Evolutionary conservation across 2,113 vertebrate species (phyloP).

Genomic region (Corynorhinus townsendii): DNA sequence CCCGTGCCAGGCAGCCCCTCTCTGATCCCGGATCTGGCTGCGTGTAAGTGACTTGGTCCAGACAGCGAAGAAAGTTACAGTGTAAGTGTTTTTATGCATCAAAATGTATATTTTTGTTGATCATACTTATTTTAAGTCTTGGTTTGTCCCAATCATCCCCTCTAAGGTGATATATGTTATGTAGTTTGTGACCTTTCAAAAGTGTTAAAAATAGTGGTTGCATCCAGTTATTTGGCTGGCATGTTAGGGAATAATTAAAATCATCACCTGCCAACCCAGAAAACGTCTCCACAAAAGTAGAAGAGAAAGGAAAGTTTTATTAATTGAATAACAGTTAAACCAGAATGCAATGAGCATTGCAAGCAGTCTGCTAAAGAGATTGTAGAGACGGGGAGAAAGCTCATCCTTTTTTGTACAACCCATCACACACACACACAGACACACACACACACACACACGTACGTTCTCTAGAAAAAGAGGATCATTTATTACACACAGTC

Average conservation of each 20-base stretch:
- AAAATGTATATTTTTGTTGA: not conserved
- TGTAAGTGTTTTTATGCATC: not conserved
- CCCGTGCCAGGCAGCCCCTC: not conserved
- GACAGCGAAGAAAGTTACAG: not conserved
- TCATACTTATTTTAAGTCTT: not conserved
- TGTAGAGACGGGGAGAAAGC: not conserved
- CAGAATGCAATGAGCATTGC: not conserved
- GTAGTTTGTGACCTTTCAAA: not conserved
- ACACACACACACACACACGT: too few species aligned
- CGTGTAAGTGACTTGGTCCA: not conserved
- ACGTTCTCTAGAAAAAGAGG: not conserved
- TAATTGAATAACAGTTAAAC: not conserved
- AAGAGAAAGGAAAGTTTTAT: not conserved
- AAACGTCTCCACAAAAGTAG: not conserved
- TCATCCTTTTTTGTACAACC: not conserved
- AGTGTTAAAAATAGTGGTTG: not conserved
- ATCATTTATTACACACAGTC: not conserved
- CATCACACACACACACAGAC: fast-evolving
- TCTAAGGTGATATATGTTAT: not conserved
- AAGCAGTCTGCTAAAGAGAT: not conserved
- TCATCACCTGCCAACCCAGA: not conserved
- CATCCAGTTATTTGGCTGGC: not conserved
- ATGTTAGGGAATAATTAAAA: not conserved
- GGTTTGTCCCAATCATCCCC: not conserved
- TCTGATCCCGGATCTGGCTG: not conserved